Evolutionary conservation across 2,888 invertebrate genomes (phyloP).

Genomic region (Drymonia ruficornis): DNA sequence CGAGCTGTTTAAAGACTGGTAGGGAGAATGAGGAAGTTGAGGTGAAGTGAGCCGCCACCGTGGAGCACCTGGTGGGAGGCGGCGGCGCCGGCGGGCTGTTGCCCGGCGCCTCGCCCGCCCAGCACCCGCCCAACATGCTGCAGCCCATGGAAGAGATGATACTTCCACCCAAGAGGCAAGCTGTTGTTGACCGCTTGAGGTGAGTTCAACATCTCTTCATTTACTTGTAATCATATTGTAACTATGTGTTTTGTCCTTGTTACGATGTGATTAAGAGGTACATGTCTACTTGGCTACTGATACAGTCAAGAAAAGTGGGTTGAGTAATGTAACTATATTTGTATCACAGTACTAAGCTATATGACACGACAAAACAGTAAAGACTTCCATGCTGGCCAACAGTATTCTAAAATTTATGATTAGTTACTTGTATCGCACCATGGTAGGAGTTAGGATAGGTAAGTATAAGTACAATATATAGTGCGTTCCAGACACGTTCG

Average conservation of each 20-base stretch:
- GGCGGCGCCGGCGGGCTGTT: slow-evolving; percentile 88
- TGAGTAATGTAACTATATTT: background rate
- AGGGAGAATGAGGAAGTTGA: slow-evolving; percentile 62
- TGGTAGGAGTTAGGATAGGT: too few relatives aligned
- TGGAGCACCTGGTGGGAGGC: slow-evolving; percentile 92
- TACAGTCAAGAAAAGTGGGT: background rate
- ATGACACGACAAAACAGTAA: too few relatives aligned
- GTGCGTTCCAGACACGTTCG: too few relatives aligned
- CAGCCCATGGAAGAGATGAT: slow-evolving; percentile 88
- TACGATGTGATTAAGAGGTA: background rate
- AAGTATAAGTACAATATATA: too few relatives aligned
- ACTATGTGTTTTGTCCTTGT: background rate
- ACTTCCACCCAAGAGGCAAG: slow-evolving; percentile 92
- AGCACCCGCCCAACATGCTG: slow-evolving; percentile 86
- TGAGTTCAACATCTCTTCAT: slow-evolving; percentile 44
- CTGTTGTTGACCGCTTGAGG: slow-evolving; percentile 93
- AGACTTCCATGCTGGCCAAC: too few relatives aligned
- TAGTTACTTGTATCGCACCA: too few relatives aligned
- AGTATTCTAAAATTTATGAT: too few relatives aligned
- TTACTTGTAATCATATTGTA: too few relatives aligned
- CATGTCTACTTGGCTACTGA: background rate
- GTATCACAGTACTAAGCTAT: background rate
- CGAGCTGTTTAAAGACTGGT: slow-evolving; percentile 39
- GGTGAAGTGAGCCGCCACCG: slow-evolving; percentile 77
- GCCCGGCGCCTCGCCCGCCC: slow-evolving; percentile 85